Evolutionary conservation across 2,797 vertebrate species (phyloP), one percentile per base, ranked within the genome.

Genomic region (Jordanella pulchra): DNA sequence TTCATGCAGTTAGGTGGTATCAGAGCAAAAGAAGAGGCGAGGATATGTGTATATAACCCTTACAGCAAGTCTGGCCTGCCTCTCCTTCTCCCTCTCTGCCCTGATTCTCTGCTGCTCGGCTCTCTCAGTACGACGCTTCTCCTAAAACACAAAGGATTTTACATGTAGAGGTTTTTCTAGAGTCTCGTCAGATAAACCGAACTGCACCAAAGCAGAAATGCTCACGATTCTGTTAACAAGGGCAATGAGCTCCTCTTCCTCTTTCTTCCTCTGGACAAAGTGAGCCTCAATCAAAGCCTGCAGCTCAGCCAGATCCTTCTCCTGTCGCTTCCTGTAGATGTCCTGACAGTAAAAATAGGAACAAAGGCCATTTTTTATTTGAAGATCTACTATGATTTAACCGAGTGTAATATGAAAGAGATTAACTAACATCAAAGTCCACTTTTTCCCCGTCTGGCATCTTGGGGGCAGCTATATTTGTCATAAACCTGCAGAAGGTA

Each of bases 401-500:
- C 28, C 3, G 28, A 27, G 28, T 60, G 15, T 60, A 17, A 3
- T 25, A 30, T 18, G 21, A 67, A 73, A 67, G 21, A 48, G 1
- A 4, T 63, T 10, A 30, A 95, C 97, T 96, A 91, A 98, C 97
- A 92, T 99, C 98, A 84, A 99, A 99, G 91, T 99, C 98, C 66
- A 99, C 98, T 93, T 98, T 99, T 0, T 99, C 98, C 1, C 98
- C 98, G 78, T 99, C 98, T 0, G 98, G 98, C 89, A 99, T 97
- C 93, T 98, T 99, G 76, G 97, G 98, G 76, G 95, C 95, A 0
- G 83, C 2, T 7, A 94, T 88, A 28, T 94, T 95, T 69, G 92
- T 30, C 90, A 95, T 90, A 66, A 94, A 95, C 81, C 94, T 95
- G 74, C 61, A 65, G 39, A 35, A 51, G n/a, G 51, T 48, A 75